Conservation (phyloP, 2,888 invertebrate species). For the Epirrita christyi region DNA sequence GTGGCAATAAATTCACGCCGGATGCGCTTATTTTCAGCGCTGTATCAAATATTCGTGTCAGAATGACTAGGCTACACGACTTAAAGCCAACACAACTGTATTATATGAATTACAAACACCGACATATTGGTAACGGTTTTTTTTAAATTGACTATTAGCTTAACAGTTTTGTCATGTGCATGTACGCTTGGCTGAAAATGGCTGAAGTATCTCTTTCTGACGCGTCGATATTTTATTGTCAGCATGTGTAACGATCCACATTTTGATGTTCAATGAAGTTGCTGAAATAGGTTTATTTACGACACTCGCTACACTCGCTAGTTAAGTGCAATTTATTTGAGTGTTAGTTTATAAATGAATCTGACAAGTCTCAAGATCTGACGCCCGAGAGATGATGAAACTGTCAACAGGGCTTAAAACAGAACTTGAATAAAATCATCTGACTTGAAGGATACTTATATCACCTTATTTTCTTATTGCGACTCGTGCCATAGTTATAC, state of each 20-base stretch:
- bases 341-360: constrained; percentile 35
- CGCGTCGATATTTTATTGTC: constrained; percentile 58
- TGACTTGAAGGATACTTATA: neutral
- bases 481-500: too few species aligned
- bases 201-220: too few species aligned
- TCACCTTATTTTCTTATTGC: too few species aligned
- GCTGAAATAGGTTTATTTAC: constrained; percentile 53
- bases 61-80: constrained; percentile 14
- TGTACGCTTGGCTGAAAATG: too few species aligned
- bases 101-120: too few species aligned
- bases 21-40: constrained; percentile 66
- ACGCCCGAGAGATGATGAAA: constrained; percentile 33
- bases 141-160: neutral
- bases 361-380: constrained; percentile 35
- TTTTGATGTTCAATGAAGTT: constrained; percentile 53
- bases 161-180: too few species aligned
- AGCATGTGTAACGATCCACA: constrained; percentile 62
- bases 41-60: constrained; percentile 66
- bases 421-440: neutral
- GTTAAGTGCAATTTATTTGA: constrained; percentile 39
- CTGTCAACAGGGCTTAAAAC: constrained; percentile 28
- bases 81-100: neutral
- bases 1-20: constrained; percentile 68
- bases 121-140: too few species aligned
- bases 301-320: constrained; percentile 26